These are phyloP conservation scores for Phasianus colchicus DNA, from an alignment of 2,113 vertebrate genomes.

Conservation along the genomic window DNA sequence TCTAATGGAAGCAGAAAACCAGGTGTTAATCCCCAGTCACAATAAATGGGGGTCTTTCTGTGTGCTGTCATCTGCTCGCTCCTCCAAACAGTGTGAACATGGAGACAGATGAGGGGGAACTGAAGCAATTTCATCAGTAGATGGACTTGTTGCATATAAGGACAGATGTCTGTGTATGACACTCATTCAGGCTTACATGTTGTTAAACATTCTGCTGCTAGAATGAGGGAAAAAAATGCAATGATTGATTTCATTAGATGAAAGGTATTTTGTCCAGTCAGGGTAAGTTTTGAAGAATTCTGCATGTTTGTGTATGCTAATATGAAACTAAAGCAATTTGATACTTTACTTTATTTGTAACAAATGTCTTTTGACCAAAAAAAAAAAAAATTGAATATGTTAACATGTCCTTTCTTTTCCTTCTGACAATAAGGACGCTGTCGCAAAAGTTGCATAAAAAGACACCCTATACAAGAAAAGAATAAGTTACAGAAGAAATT, in stretches of 20 bases:
- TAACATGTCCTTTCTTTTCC: background rate
- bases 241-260: background rate
- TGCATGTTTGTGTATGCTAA: background rate
- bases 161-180: background rate
- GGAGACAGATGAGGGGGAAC: background rate
- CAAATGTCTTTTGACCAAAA: background rate
- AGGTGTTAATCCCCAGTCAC: background rate
- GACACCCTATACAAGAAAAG: background rate
- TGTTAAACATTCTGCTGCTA: background rate
- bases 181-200: background rate
- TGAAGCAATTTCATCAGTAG: background rate
- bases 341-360: background rate
- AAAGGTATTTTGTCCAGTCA: background rate
- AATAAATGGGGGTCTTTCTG: background rate
- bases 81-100: background rate
- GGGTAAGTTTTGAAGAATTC: background rate
- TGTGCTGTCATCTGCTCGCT: background rate
- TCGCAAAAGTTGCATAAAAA: background rate
- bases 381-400: background rate
- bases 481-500: background rate
- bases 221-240: background rate
- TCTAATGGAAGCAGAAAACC: background rate
- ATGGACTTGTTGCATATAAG: constrained; percentile 12
- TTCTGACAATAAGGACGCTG: background rate
- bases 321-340: background rate